Conservation (phyloP, 1,140 invertebrate genomes). For the Agrilus planipennis region DNA sequence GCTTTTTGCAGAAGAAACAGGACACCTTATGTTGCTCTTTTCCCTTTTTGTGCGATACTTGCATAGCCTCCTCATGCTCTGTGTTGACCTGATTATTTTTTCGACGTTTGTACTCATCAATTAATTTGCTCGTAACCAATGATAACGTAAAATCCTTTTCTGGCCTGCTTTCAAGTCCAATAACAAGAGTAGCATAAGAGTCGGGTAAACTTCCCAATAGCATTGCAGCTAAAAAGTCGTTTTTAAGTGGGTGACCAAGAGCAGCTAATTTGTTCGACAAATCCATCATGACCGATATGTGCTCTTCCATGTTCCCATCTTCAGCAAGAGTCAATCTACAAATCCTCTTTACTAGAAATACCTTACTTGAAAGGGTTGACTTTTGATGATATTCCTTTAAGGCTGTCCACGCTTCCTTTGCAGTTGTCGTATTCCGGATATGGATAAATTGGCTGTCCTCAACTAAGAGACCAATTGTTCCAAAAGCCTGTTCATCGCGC, state of each 20-base stretch:
- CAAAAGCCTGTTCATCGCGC: conserved; percentile 3
- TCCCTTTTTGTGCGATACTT: conserved; percentile 3
- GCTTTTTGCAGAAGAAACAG: too few species aligned
- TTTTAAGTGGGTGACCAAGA: conserved; percentile 2
- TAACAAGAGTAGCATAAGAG: conserved; percentile 2
- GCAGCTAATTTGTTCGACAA: conserved; percentile 2
- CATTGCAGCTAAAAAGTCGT: conserved; percentile 3
- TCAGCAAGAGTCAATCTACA: conserved; percentile 3
- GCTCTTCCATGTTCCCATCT: conserved; percentile 7
- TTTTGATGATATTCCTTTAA: conserved; percentile 9
- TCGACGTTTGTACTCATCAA: conserved; percentile 3
- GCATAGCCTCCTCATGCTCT: conserved; percentile 1
- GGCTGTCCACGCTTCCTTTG: conserved; percentile 5
- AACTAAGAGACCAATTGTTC: conserved; percentile 6
- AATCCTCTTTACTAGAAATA: conserved; percentile 5
- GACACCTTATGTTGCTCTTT: neutral
- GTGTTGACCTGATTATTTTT: neutral
- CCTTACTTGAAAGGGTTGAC: conserved; percentile 4
- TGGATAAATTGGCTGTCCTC: conserved; percentile 5
- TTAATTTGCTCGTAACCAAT: conserved; percentile 5
- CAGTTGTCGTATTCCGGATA: conserved; percentile 4
- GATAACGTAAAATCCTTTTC: conserved; percentile 2
- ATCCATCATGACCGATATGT: conserved; percentile 2
- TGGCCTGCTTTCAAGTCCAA: conserved; percentile 1
- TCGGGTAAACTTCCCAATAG: conserved; percentile 4